phyloP scores from a whole-genome alignment of 2,113 vertebrate species.

The Lonchura striata region DNA sequence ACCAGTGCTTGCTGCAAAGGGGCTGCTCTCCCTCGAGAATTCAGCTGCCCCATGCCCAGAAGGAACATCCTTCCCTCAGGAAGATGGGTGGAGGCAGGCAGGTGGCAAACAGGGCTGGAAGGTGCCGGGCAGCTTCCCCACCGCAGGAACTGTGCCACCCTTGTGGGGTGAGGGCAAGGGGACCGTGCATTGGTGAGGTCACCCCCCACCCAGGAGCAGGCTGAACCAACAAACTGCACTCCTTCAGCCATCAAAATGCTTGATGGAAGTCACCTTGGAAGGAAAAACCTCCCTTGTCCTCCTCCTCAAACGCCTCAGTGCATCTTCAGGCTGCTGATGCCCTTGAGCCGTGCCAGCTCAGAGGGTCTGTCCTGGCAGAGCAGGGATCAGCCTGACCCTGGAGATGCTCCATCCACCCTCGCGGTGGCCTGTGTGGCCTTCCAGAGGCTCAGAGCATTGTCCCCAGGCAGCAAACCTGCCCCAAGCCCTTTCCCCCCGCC shows the following conservation, averaged over 20 bases:
- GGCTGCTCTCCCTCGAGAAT: neutral
- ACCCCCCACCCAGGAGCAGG: neutral
- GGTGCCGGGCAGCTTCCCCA: neutral
- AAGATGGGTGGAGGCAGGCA: neutral
- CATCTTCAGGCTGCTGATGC: neutral
- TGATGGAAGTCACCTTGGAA: neutral
- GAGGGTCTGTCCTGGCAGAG: neutral
- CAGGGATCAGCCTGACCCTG: neutral
- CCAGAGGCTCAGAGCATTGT: neutral
- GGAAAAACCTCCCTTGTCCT: neutral
- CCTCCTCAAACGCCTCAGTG: neutral
- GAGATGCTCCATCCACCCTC: fast-evolving
- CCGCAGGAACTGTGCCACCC: neutral
- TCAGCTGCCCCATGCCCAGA: neutral
- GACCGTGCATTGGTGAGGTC: neutral
- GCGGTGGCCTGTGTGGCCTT: neutral
- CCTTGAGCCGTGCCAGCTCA: neutral
- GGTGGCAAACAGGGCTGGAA: neutral
- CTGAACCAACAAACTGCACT: neutral
- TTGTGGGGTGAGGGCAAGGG: neutral
- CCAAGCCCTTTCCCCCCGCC: neutral
- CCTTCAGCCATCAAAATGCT: neutral
- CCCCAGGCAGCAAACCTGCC: neutral
- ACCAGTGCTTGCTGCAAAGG: neutral
- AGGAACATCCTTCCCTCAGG: neutral